Evolutionary conservation across 2,888 invertebrate genomes (phyloP).

Genomic region (Dolichopus griseipennis): DNA sequence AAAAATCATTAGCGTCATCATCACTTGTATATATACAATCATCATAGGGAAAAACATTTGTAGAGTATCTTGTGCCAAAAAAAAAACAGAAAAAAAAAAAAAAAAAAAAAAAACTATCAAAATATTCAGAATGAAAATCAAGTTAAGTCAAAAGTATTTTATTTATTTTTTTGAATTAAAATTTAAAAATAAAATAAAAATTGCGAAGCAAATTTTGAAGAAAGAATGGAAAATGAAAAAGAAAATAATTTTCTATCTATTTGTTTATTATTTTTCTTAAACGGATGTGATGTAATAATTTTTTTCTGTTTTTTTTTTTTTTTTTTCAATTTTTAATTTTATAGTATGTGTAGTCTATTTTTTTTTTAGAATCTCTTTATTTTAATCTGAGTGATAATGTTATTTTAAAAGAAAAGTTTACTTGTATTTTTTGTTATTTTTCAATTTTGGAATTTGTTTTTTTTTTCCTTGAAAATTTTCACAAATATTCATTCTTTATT

Average conservation of each 20-base stretch:
- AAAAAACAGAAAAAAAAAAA: not conserved
- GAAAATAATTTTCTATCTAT: not conserved
- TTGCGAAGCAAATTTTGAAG: not conserved
- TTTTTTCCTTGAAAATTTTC: no score
- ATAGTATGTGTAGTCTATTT: no score
- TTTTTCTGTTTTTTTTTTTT: not conserved
- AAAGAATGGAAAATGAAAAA: not conserved
- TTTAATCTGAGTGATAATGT: no score
- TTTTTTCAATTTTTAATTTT: no score
- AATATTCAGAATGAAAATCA: not conserved
- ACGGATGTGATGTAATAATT: constrained; percentile 6
- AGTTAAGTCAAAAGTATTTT: not conserved
- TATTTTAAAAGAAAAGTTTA: no score
- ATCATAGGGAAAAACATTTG: not conserved
- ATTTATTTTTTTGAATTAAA: not conserved
- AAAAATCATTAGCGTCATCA: not conserved
- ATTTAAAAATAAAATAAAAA: not conserved
- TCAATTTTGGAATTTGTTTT: no score
- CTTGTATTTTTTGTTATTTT: no score
- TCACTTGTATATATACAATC: no score
- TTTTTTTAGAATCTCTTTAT: no score
- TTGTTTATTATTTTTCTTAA: not conserved
- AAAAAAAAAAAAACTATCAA: not conserved
- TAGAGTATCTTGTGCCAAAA: not conserved
- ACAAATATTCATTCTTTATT: no score